Conservation (phyloP, 2,113 vertebrate species). For the Scalopus aquaticus region DNA sequence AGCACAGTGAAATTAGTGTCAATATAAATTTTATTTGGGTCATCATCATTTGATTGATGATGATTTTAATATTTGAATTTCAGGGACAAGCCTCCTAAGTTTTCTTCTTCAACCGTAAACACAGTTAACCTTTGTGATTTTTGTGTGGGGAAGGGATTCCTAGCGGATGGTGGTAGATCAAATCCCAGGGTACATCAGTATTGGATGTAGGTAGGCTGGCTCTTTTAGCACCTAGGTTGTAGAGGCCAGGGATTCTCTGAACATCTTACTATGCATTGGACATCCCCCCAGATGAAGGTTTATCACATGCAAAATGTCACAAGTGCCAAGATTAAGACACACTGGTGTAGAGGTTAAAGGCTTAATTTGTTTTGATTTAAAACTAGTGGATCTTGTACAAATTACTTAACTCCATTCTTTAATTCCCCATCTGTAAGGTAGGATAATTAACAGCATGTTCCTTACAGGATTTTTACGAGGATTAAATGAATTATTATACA, state of each 20-base stretch:
- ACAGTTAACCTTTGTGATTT: not conserved
- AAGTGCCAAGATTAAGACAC: not conserved
- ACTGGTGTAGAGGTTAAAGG: not conserved
- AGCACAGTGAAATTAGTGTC: not conserved
- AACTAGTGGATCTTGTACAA: not conserved
- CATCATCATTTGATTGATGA: not conserved
- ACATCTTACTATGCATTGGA: not conserved
- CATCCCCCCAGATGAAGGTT: not conserved
- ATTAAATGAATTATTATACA: not conserved
- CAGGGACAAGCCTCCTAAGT: not conserved
- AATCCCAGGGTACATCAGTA: no score
- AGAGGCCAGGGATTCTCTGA: not conserved
- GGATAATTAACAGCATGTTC: not conserved
- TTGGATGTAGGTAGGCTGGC: not conserved
- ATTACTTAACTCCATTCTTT: not conserved
- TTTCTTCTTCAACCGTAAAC: not conserved
- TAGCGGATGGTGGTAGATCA: not conserved
- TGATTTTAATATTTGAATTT: not conserved
- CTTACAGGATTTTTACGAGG: not conserved
- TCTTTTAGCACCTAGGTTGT: not conserved
- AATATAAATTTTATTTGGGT: not conserved
- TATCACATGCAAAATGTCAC: not conserved
- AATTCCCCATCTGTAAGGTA: not conserved
- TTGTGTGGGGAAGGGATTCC: not conserved
- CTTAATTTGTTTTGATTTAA: not conserved